Evolutionary conservation across 2,888 invertebrate genomes (phyloP).

Genomic region (Cremastobaeus sp.): DNA sequence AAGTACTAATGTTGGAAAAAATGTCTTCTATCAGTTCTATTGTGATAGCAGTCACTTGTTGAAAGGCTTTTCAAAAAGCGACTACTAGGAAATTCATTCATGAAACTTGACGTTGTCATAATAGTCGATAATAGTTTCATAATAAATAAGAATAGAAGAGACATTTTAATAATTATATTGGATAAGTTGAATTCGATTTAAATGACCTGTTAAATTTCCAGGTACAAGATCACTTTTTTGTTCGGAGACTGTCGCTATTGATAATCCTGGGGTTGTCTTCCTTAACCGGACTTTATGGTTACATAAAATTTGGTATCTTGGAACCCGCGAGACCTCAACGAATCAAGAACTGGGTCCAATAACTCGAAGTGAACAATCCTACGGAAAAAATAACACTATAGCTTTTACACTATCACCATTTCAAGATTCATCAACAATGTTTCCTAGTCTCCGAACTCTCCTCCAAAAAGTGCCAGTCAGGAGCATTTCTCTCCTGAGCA

Average conservation of each 20-base stretch:
- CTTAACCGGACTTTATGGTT: constrained; percentile 78
- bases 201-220: constrained; percentile 70
- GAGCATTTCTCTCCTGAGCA: constrained; percentile 68
- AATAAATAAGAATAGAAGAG: too few species aligned
- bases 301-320: constrained; percentile 79
- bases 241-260: constrained; percentile 79
- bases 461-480: constrained; percentile 65
- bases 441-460: constrained; percentile 66
- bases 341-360: constrained; percentile 76
- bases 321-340: constrained; percentile 79
- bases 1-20: too few species aligned
- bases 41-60: too few species aligned
- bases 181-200: neutral
- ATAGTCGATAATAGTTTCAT: too few species aligned
- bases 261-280: constrained; percentile 78
- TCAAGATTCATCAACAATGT: constrained; percentile 68
- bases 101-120: too few species aligned
- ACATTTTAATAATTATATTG: constrained; percentile 64
- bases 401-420: too few species aligned
- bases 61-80: too few species aligned
- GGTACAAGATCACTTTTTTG: constrained; percentile 80
- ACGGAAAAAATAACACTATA: too few species aligned
- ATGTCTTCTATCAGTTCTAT: too few species aligned
- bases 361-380: neutral
- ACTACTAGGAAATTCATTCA: too few species aligned